Evolutionary conservation across 2,888 invertebrate species (phyloP).

Genomic region (Itoplectis maculator): DNA sequence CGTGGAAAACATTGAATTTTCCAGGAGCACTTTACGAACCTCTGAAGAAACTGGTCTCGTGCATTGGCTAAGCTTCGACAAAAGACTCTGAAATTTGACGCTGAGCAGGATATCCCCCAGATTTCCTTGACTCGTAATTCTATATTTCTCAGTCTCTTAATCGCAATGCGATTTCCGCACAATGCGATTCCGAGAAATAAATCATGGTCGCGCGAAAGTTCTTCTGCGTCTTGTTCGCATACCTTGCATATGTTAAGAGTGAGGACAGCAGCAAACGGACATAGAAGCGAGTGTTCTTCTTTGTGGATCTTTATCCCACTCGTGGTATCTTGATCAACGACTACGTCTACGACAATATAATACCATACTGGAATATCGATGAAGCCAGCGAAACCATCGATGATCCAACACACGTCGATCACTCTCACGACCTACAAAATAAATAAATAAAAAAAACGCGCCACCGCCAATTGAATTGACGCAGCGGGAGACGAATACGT

Average conservation of each 20-base stretch:
- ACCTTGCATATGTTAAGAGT: conserved; percentile 1
- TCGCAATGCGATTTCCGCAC: conserved; percentile 21
- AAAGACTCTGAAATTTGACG: conserved; percentile 44
- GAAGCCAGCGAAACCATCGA: conserved; percentile 31
- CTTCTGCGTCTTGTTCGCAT: background rate
- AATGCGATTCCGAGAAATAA: conserved; percentile 37
- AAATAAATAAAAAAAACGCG: conserved; percentile 38
- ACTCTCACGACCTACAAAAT: conserved; percentile 19
- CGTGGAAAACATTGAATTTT: background rate
- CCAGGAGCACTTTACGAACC: too few relatives aligned
- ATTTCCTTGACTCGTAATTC: conserved; percentile 50
- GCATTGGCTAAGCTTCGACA: background rate
- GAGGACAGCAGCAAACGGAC: conserved; percentile 29
- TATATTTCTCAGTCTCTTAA: conserved; percentile 46
- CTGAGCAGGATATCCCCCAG: conserved; percentile 36
- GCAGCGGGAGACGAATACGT: conserved; percentile 22
- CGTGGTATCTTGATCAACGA: conserved; percentile 48
- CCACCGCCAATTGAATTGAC: conserved; percentile 36
- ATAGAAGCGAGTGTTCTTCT: conserved; percentile 38
- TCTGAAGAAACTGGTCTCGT: background rate
- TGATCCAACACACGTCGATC: conserved; percentile 54
- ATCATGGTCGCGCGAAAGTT: conserved; percentile 51
- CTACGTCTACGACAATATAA: conserved; percentile 38
- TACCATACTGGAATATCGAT: conserved; percentile 14
- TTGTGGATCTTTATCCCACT: conserved; percentile 26